Evolutionary conservation across 2,113 vertebrate genomes (phyloP).

Genomic region (Phoxinus phoxinus): DNA sequence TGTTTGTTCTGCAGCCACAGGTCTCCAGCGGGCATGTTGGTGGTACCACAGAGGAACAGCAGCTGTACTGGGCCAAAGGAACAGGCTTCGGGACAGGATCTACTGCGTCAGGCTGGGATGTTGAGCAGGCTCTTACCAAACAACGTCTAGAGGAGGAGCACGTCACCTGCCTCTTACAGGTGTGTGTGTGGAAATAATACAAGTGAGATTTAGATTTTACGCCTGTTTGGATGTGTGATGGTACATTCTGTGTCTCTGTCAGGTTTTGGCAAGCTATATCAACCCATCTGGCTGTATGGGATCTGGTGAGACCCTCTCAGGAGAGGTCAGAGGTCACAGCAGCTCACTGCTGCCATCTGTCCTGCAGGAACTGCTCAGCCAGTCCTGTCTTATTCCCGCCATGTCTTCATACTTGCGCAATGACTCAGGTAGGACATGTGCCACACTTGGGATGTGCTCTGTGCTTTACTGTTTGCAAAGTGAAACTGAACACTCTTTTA

Average conservation of each 20-base stretch:
- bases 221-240: neutral
- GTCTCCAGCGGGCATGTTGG: slow-evolving; percentile 87
- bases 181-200: neutral
- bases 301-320: slow-evolving; percentile 78
- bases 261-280: slow-evolving; percentile 99
- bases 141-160: slow-evolving; percentile 98
- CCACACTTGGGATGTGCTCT: neutral
- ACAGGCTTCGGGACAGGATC: slow-evolving; percentile 98
- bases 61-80: slow-evolving; percentile 98
- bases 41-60: slow-evolving; percentile 92
- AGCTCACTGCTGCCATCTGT: slow-evolving; percentile 89
- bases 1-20: slow-evolving; percentile 80
- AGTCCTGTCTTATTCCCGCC: slow-evolving; percentile 97
- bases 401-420: slow-evolving; percentile 99
- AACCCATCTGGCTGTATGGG: slow-evolving; percentile 87
- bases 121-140: slow-evolving; percentile 97
- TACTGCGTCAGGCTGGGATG: slow-evolving; percentile 97
- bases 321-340: slow-evolving; percentile 86
- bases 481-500: neutral
- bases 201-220: neutral
- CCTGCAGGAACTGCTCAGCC: slow-evolving; percentile 92
- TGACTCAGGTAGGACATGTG: slow-evolving; percentile 86
- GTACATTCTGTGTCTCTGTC: slow-evolving; percentile 24
- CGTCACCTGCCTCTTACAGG: slow-evolving; percentile 96
- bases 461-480: neutral